Conservation (phyloP, 1,140 invertebrate genomes). For the Pteromalus puparum region DNA sequence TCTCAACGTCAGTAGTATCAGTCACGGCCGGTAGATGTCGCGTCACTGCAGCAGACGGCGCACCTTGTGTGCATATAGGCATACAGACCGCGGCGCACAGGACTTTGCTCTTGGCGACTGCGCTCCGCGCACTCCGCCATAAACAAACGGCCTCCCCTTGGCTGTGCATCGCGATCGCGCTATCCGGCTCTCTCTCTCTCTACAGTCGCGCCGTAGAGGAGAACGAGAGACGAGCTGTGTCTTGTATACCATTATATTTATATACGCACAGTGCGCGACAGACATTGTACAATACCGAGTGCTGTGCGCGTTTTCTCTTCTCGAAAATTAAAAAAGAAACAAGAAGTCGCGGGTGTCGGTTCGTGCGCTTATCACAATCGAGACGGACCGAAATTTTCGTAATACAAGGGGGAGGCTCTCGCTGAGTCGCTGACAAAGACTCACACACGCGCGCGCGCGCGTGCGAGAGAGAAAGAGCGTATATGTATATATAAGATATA, state of each 20-base stretch:
- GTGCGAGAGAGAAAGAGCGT: not conserved
- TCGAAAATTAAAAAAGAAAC: not conserved
- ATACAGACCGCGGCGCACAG: not conserved
- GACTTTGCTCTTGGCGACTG: conserved; percentile 2
- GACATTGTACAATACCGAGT: not conserved
- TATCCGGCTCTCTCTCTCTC: not conserved
- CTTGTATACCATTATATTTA: not conserved
- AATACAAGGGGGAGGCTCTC: not conserved
- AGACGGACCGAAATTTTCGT: not conserved
- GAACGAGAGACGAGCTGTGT: not conserved
- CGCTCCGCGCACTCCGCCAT: conserved; percentile 9
- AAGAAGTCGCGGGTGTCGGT: not conserved
- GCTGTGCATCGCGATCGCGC: conserved; percentile 25
- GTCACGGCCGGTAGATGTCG: not conserved
- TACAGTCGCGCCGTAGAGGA: not conserved
- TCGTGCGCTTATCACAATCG: not conserved
- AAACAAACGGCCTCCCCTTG: conserved; percentile 30
- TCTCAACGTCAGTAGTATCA: not conserved
- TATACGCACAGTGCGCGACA: not conserved
- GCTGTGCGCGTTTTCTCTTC: not conserved
- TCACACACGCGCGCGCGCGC: not conserved
- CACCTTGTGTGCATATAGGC: not conserved
- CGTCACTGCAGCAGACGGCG: not conserved
- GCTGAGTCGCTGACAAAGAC: not conserved
- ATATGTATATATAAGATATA: not conserved